Percentiles rank a stretch among this genome's conserved stretches.
These are phyloP conservation scores for Agriopis leucophaearia DNA, from an alignment of 2,888 invertebrate genomes.

Conservation along the genomic window DNA sequence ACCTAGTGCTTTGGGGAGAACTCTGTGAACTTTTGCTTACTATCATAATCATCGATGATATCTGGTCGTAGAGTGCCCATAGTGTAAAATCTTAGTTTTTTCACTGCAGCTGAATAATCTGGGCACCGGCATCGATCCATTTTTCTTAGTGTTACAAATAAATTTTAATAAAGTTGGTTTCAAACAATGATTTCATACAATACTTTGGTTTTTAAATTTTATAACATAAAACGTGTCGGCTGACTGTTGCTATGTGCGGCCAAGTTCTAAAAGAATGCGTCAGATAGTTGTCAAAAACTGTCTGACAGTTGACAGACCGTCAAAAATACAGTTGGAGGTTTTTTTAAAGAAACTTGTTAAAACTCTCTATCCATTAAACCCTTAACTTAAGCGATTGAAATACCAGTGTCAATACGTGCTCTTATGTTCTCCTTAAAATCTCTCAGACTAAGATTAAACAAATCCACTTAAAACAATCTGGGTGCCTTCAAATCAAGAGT, in stretches of 20 bases:
- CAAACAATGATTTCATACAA: conserved; percentile 3
- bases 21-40: conserved; percentile 53
- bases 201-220: not conserved
- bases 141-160: conserved; percentile 1
- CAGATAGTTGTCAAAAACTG: conserved; percentile 10
- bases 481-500: no score
- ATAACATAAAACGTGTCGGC: not conserved
- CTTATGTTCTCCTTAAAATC: no score
- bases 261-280: no score
- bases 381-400: no score
- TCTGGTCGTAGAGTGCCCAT: conserved; percentile 71
- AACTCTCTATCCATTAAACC: not conserved
- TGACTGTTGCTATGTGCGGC: no score
- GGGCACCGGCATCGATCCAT: conserved; percentile 80
- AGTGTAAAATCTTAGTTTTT: conserved; percentile 70
- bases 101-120: conserved; percentile 69
- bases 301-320: no score
- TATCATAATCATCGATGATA: conserved; percentile 67
- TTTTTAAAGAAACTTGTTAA: no score
- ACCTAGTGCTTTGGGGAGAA: no score
- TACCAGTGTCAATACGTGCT: no score
- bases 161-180: conserved; percentile 7
- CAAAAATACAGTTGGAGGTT: no score
- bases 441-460: no score
- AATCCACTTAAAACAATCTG: no score